phyloP scores from a whole-genome alignment of 2,888 invertebrate species.

The Alentia gelatinosa region DNA sequence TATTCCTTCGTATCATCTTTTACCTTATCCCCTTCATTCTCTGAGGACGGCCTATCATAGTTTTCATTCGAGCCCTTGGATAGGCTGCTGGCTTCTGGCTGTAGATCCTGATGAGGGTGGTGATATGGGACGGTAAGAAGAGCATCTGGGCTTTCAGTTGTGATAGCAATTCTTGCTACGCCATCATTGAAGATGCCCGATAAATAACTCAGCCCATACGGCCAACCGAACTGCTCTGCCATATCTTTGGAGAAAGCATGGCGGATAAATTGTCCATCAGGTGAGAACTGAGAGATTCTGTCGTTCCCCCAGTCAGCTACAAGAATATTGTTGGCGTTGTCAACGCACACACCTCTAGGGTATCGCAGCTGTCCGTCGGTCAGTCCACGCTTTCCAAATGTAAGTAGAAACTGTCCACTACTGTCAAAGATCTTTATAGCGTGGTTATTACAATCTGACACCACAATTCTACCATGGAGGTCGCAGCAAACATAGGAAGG shows the following conservation, averaged over 20 bases:
- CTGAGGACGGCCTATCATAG: not conserved
- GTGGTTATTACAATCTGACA: slow-evolving; percentile 70
- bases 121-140: slow-evolving; percentile 1
- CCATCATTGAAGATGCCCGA: not conserved
- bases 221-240: slow-evolving; percentile 1
- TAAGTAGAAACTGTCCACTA: slow-evolving; percentile 61
- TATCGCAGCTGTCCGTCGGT: slow-evolving; percentile 49
- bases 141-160: not conserved
- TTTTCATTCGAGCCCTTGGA: not conserved
- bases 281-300: slow-evolving; percentile 60
- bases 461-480: slow-evolving; percentile 64
- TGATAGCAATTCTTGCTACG: not conserved
- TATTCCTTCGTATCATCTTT: not conserved
- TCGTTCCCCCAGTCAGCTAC: slow-evolving; percentile 75
- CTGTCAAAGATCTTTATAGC: slow-evolving; percentile 72
- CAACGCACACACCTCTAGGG: slow-evolving; percentile 75
- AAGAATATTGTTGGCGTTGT: slow-evolving; percentile 73
- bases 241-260: slow-evolving; percentile 70
- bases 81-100: not conserved
- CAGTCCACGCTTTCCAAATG: not conserved
- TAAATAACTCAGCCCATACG: slow-evolving; percentile 9
- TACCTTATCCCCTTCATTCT: not conserved
- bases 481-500: slow-evolving; percentile 68
- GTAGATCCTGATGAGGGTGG: not conserved
- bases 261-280: slow-evolving; percentile 71